Evolutionary conservation across 1,140 invertebrate species (phyloP), one percentile per base, ranked within the genome.

Genomic region (Eciton burchellii): DNA sequence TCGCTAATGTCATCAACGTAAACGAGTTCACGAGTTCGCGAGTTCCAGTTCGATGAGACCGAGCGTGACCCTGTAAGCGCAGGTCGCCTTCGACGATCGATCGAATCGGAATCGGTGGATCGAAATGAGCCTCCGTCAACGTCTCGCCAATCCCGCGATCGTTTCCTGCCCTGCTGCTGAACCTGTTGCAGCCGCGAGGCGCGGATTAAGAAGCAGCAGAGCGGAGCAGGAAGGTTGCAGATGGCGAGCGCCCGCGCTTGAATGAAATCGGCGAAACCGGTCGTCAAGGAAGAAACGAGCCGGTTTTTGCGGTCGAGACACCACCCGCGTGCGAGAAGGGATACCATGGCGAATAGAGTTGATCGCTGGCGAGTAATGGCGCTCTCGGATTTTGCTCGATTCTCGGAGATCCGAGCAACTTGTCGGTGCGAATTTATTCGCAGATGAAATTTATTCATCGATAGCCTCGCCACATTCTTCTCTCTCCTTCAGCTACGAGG

Each of bases 1-100:
- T 90, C 86, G 90, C 84, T 91, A 92, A 93, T 87, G 77, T 90
- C 84, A 86, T 93, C 92, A 92, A 88, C 84, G 68, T 91, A 92
- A 92, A 88, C 79, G 84, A 92, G 84, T 93, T 92, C 92, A 86
- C 81, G 81, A n/a, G n/a, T n/a, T n/a, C n/a, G n/a, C n/a, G n/a
- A n/a, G n/a, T n/a, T n/a, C n/a, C n/a, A n/a, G n/a, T n/a, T n/a
- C n/a, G n/a, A n/a, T n/a, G n/a, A n/a, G n/a, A n/a, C n/a, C n/a
- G n/a, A n/a, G n/a, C n/a, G n/a, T n/a, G n/a, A n/a, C n/a, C n/a
- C n/a, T n/a, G n/a, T n/a, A n/a, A n/a, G n/a, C n/a, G n/a, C n/a
- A n/a, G n/a, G n/a, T n/a, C n/a, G n/a, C n/a, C n/a, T n/a, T n/a
- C n/a, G n/a, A n/a, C n/a, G n/a, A n/a, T 76, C 72, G n/a, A 60